Evolutionary conservation across 2,888 invertebrate genomes (phyloP), one percentile per base, ranked within the genome.

Genomic region (Ceraclea dissimilis): DNA sequence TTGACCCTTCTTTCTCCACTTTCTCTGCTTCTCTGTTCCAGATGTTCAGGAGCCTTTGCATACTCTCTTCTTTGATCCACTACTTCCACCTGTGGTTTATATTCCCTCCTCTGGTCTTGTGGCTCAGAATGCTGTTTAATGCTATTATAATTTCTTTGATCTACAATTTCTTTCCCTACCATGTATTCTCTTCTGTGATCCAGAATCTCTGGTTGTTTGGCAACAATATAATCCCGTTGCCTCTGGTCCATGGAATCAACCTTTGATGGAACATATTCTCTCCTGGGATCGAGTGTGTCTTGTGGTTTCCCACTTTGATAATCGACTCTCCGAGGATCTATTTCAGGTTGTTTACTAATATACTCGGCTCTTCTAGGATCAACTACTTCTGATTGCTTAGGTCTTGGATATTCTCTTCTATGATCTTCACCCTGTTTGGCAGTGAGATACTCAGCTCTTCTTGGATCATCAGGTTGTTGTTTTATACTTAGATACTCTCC

Each of bases 401-500:
- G 5, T 11, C 17, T 16, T 2, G 5, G 4, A 19, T 43, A 51
- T 4, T 51, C 51, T 21, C 51, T 39, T 11, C 51, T 18, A 5
- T 18, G 51, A 11, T 51, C 51, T 16, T 16, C 13, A 6, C 5
- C 43, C 18, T 39, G 22, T 22, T 57, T 57, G 11, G 31, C 49
- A 34, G 63, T 64, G 18, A 57, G 63, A 17, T 66, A 67, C n/a
- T 69, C 68, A 11, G 63, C 63, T 50, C 60, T 51, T 48, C 56
- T 34, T 54, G 62, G 63, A 62, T 64, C 66, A 1, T 54, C 54
- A n/a, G 20, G 33, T 58, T 64, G 66, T 17, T 66, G 63, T 58
- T 65, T 68, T 4, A 49, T 33, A 20, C 63, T 60, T 50, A 67
- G 65, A 56, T 68, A 66, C 65, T 69, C 69, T 60, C 66, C 67